Evolutionary conservation across 1,140 invertebrate species (phyloP).

Genomic region (Dufourea novaeangliae): DNA sequence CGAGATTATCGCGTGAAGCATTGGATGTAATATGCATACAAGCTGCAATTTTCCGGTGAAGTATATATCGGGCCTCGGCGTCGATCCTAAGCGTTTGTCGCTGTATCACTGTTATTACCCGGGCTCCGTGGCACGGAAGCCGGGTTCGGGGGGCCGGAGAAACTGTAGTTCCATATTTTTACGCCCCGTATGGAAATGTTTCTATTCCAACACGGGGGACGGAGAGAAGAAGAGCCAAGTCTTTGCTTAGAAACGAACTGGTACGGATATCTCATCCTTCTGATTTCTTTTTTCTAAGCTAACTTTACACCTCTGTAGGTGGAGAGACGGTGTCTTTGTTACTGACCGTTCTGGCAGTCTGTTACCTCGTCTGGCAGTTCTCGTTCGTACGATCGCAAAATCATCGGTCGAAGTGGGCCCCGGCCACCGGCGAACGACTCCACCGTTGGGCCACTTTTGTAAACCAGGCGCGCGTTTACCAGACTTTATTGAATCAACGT

Average conservation of each 20-base stretch:
- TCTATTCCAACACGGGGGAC: neutral
- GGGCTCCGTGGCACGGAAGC: constrained; percentile 4
- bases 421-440: neutral
- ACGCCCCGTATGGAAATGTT: neutral
- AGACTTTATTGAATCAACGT: constrained; percentile 58
- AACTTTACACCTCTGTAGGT: too few species aligned
- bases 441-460: too few species aligned
- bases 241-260: too few species aligned
- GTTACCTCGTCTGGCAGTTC: too few species aligned
- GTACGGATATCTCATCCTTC: too few species aligned
- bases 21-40: constrained; percentile 36
- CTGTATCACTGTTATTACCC: constrained; percentile 45
- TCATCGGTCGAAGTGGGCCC: neutral
- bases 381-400: constrained; percentile 18
- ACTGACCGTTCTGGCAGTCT: too few species aligned
- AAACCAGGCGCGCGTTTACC: too few species aligned
- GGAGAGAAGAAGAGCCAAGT: too few species aligned
- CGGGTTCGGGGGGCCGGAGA: neutral
- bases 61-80: constrained; percentile 31
- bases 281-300: too few species aligned
- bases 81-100: constrained; percentile 38
- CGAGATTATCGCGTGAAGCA: constrained; percentile 30
- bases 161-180: constrained; percentile 37
- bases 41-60: constrained; percentile 37
- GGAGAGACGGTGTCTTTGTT: too few species aligned